Conservation (phyloP, 2,113 vertebrate genomes). For the Epinephelus fuscoguttatus region DNA sequence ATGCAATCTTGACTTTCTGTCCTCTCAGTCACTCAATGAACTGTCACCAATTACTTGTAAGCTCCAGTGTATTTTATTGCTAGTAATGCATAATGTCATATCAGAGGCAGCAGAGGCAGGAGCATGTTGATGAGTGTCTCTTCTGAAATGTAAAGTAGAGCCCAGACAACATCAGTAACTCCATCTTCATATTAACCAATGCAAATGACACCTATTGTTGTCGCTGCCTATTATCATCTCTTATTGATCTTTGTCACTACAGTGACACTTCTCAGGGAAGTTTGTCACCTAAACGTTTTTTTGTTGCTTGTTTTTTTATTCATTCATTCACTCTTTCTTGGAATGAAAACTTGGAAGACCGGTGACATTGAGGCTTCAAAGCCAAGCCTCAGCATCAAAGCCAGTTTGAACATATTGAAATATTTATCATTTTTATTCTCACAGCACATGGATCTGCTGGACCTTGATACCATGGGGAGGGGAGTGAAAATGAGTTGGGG, state of each 20-base stretch:
- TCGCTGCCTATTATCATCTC: constrained; percentile 32
- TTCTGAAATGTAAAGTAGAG: constrained; percentile 46
- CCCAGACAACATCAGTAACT: constrained; percentile 23
- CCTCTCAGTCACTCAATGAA: constrained; percentile 26
- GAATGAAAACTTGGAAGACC: constrained; percentile 69
- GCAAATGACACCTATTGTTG: constrained; percentile 45
- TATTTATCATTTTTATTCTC: constrained; percentile 72
- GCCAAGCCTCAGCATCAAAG: constrained; percentile 76
- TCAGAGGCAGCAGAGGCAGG: not conserved
- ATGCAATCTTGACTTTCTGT: constrained; percentile 19
- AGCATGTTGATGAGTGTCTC: constrained; percentile 42
- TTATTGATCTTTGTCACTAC: constrained; percentile 40
- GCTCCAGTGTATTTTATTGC: constrained; percentile 10
- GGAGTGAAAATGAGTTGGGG: not conserved
- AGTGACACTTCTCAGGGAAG: constrained; percentile 49
- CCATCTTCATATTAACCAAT: constrained; percentile 38
- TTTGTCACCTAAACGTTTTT: constrained; percentile 35
- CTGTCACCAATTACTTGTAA: constrained; percentile 19
- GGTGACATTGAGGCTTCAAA: constrained; percentile 84
- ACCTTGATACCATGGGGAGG: constrained; percentile 65
- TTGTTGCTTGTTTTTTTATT: constrained; percentile 52
- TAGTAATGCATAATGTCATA: constrained; percentile 32
- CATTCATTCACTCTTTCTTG: constrained; percentile 37
- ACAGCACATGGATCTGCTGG: constrained; percentile 62
- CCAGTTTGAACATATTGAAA: constrained; percentile 75